Percentiles rank a stretch among this genome's conserved stretches.
phyloP scores from a whole-genome alignment of 2,888 invertebrate species.

The Atrina japonica region DNA sequence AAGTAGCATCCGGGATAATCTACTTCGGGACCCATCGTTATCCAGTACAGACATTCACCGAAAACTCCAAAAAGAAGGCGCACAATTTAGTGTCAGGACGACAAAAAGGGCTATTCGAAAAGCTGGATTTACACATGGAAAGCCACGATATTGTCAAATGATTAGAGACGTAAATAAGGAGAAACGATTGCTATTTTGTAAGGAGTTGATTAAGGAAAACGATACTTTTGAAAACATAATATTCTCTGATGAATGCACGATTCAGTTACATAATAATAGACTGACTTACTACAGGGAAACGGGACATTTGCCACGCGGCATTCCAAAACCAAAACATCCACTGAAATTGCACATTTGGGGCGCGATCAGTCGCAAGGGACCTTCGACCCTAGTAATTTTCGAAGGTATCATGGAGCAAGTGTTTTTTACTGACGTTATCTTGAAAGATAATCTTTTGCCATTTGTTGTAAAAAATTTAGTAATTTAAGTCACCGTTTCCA shows the following conservation, averaged over 20 bases:
- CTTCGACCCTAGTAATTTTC: constrained; percentile 30
- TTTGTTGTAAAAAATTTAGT: constrained; percentile 27
- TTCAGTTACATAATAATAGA: constrained; percentile 41
- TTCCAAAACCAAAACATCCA: constrained; percentile 38
- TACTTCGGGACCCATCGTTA: background rate
- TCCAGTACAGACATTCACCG: constrained; percentile 5
- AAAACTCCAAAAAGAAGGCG: background rate
- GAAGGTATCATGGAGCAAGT: constrained; percentile 41
- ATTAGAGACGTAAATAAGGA: constrained; percentile 30
- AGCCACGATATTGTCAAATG: constrained; percentile 40
- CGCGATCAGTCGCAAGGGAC: constrained; percentile 38
- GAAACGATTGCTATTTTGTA: constrained; percentile 36
- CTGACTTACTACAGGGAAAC: background rate
- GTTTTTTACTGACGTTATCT: constrained; percentile 35
- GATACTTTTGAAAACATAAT: constrained; percentile 42
- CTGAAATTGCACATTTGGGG: constrained; percentile 45
- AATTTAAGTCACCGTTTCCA: constrained; percentile 31
- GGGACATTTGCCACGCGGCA: background rate
- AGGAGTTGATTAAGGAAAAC: constrained; percentile 25
- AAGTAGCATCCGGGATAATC: background rate
- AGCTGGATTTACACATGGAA: constrained; percentile 23
- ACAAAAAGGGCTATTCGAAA: constrained; percentile 17
- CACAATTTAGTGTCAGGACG: background rate
- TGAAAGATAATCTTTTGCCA: constrained; percentile 23
- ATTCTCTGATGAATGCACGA: constrained; percentile 41